Evolutionary conservation across 2,797 vertebrate species (phyloP), one percentile per base, ranked within the genome.

Genomic region (Menidia menidia): DNA sequence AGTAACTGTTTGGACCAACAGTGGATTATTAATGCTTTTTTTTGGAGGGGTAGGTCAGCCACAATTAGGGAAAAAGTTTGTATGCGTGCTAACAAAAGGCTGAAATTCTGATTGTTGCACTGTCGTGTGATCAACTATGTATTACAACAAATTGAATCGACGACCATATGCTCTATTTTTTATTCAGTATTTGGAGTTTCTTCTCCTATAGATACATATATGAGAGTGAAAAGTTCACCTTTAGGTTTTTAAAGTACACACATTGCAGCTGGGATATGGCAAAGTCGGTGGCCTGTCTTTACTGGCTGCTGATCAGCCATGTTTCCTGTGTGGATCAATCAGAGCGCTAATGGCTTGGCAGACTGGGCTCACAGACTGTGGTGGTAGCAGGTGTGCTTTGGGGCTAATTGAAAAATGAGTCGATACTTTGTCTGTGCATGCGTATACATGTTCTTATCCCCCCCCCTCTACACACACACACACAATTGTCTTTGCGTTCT

Each of bases 331-430:
- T 76, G 87, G 90, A 94, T 94, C 93, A 89, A 88, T 92, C 94
- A 94, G 63, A 90, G 88, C 88, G 78, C 90, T 92, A 90, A 93
- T 92, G 90, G 89, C 78, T 78, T 82, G 84, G 88, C 90, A 88
- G 87, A 76, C 85, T 16, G 76, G 84, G 81, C 80, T 75, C 78
- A 25, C 81, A 81, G 81, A 82, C 89, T 75, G 88, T 81, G 56
- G 73, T 87, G 91, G 89, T n/a, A 92, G 94, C 94, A 94, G 93
- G 93, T 94, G 93, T 86, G 87, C 83, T 81, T 55, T 61, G 66
- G 87, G 81, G 83, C 92, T 94, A 94, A 94, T 95, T 93, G 93
- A 92, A 93, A 91, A 93, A 88, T 82, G 78, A 91, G 90, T 94
- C 92, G 85, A 93, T 94, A 92, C 55, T 64, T 60, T 71, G 77